A percentile compares a stretch with the other conserved stretches of the same genome.
Evolutionary conservation across 2,888 invertebrate species (phyloP).

Genomic region (Meandrusa payeni): DNA sequence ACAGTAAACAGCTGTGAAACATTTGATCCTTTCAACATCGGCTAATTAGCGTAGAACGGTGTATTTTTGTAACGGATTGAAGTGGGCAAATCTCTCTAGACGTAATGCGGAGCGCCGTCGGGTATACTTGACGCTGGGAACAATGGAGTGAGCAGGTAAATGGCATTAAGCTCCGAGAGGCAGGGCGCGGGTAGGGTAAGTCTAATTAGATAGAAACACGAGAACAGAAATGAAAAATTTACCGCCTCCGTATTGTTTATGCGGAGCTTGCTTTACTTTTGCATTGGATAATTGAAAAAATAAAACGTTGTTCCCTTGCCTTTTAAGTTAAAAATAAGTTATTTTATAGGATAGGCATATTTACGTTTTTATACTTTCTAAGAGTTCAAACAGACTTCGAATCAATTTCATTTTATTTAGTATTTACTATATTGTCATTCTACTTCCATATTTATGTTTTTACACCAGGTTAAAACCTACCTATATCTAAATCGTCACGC

Average conservation of each 20-base stretch:
- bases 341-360: too few relatives aligned
- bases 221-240: slow-evolving; percentile 42
- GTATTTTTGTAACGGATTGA: slow-evolving; percentile 32
- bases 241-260: slow-evolving; percentile 26
- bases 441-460: too few relatives aligned
- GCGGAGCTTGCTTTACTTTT: background rate
- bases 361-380: too few relatives aligned
- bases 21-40: background rate
- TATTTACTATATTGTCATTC: too few relatives aligned
- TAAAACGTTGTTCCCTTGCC: too few relatives aligned
- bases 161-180: slow-evolving; percentile 61
- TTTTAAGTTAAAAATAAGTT: too few relatives aligned
- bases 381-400: too few relatives aligned
- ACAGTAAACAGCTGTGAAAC: too few relatives aligned
- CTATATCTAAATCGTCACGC: too few relatives aligned
- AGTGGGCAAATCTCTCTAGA: slow-evolving; percentile 41
- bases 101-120: slow-evolving; percentile 31
- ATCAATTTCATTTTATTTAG: too few relatives aligned
- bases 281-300: too few relatives aligned
- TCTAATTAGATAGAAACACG: slow-evolving; percentile 63
- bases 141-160: slow-evolving; percentile 61
- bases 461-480: too few relatives aligned
- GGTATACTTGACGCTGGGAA: slow-evolving; percentile 55
- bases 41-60: slow-evolving; percentile 32
- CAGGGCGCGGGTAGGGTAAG: slow-evolving; percentile 34